phyloP scores from a whole-genome alignment of 2,113 vertebrate species.

The human region GRCh38 chr19:11523001-11523500 shows the following conservation, averaged over 20 bases:
- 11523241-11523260: not conserved
- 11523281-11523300: not conserved
- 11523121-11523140: not conserved
- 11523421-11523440: too few relatives aligned
- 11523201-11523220: not conserved
- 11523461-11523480: too few relatives aligned
- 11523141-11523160: not conserved
- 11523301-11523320: not conserved
- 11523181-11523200: not conserved
- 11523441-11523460: too few relatives aligned
- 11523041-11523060: too few relatives aligned
- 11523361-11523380: accelerated
- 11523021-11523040: too few relatives aligned
- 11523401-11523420: too few relatives aligned
- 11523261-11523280: not conserved
- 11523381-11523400: too few relatives aligned
- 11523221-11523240: not conserved
- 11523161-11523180: not conserved
- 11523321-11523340: too few relatives aligned
- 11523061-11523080: not conserved
- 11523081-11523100: not conserved
- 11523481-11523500: too few relatives aligned
- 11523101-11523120: not conserved
- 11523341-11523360: too few relatives aligned
- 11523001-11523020: too few relatives aligned